Evolutionary conservation across 2,888 invertebrate species (phyloP).

Genomic region (Lycaena phlaeas): DNA sequence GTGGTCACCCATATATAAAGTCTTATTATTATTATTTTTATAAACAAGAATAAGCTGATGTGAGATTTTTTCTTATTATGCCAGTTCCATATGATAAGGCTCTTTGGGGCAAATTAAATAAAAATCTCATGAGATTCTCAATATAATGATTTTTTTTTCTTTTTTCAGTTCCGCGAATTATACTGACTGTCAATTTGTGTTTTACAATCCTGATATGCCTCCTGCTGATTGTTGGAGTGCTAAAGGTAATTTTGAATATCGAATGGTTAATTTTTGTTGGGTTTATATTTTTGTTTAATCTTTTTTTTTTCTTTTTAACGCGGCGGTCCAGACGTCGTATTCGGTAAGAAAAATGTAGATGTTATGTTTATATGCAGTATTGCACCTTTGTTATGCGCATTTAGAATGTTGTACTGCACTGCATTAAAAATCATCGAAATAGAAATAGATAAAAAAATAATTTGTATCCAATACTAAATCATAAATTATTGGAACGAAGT

Average conservation of each 20-base stretch:
- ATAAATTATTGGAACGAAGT: too few relatives aligned
- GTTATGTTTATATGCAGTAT: not conserved
- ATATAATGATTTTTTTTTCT: constrained; percentile 16
- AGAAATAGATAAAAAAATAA: too few relatives aligned
- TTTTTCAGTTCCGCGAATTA: constrained; percentile 80
- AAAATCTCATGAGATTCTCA: too few relatives aligned
- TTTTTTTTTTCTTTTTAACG: constrained; percentile 18
- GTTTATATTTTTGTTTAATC: constrained; percentile 7
- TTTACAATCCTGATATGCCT: constrained; percentile 87
- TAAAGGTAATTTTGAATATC: constrained; percentile 74
- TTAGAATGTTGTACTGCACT: not conserved
- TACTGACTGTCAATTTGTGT: constrained; percentile 83
- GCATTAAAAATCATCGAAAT: not conserved
- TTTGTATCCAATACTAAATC: too few relatives aligned
- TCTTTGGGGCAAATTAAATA: too few relatives aligned
- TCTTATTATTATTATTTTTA: too few relatives aligned
- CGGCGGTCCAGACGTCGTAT: constrained; percentile 34
- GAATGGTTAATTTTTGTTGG: constrained; percentile 12
- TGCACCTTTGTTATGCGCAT: not conserved
- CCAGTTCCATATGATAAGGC: too few relatives aligned
- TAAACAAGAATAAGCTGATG: too few relatives aligned
- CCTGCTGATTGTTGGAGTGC: constrained; percentile 81
- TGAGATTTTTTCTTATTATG: too few relatives aligned
- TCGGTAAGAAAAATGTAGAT: constrained; percentile 30
- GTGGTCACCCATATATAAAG: too few relatives aligned